These are phyloP conservation scores for Caenorhabditis sp. DNA, from an alignment of 2,888 invertebrate genomes.

Conservation along the genomic window DNA sequence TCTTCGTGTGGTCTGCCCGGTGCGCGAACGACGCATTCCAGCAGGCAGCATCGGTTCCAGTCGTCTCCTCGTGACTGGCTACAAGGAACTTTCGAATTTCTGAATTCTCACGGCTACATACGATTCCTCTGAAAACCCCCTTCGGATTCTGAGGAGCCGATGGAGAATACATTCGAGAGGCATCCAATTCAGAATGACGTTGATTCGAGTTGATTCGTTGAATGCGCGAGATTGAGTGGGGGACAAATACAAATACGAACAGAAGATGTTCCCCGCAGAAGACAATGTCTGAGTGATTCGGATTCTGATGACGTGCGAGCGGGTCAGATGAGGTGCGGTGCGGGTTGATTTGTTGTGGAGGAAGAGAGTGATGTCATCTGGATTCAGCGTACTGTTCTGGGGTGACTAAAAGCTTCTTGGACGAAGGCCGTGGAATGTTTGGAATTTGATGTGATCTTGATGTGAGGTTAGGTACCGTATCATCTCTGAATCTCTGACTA, in stretches of 20 bases:
- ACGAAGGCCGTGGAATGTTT: not conserved
- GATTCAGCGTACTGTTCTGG: not conserved
- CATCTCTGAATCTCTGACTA: too few species aligned
- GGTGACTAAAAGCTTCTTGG: not conserved
- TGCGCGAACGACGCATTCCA: slow-evolving; percentile 15
- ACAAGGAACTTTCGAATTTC: slow-evolving; percentile 15
- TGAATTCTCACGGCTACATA: too few species aligned
- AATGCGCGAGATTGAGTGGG: not conserved
- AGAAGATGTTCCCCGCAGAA: slow-evolving; percentile 6
- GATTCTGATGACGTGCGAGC: slow-evolving; percentile 26
- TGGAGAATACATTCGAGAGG: slow-evolving; percentile 4
- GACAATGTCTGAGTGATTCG: too few species aligned
- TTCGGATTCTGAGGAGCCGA: slow-evolving; percentile 6
- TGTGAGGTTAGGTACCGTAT: not conserved
- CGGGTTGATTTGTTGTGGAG: not conserved
- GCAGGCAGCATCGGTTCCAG: slow-evolving; percentile 21
- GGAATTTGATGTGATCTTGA: not conserved
- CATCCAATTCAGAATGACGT: slow-evolving; percentile 29
- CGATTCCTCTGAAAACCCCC: too few species aligned
- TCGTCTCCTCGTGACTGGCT: slow-evolving; percentile 30
- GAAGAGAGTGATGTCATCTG: slow-evolving; percentile 28
- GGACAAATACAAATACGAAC: too few species aligned
- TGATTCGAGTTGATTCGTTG: slow-evolving; percentile 23
- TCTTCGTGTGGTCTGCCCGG: slow-evolving; percentile 3
- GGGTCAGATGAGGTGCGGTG: slow-evolving; percentile 3